phyloP scores from a whole-genome alignment of 1,140 invertebrate genomes.

The Tetranychus urticae region DNA sequence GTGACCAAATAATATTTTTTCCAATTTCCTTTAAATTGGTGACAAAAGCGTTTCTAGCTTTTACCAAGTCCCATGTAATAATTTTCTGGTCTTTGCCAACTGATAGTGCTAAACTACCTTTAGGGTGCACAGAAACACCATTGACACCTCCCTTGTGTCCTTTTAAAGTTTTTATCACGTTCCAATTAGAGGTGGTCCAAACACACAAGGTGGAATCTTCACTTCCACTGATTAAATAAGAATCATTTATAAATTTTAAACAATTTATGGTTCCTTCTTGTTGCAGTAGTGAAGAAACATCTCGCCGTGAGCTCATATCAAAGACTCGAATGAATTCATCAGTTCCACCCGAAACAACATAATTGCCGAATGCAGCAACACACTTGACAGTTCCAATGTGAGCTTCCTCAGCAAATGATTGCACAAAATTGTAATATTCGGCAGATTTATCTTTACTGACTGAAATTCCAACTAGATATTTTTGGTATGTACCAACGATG shows the following conservation, averaged over 20 bases:
- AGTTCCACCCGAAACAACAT: slow-evolving; percentile 56
- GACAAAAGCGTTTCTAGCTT: slow-evolving; percentile 61
- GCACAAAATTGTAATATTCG: slow-evolving; percentile 23
- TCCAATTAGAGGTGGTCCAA: slow-evolving; percentile 56
- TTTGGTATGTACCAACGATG: neutral
- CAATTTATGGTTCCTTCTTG: slow-evolving; percentile 54
- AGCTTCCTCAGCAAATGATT: slow-evolving; percentile 62
- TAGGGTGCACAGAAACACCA: slow-evolving; percentile 41
- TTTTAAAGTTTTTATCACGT: slow-evolving; percentile 21
- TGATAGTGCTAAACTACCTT: slow-evolving; percentile 45
- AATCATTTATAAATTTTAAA: slow-evolving; percentile 44
- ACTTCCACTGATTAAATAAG: slow-evolving; percentile 53
- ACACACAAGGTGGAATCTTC: slow-evolving; percentile 60
- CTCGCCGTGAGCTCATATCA: slow-evolving; percentile 46
- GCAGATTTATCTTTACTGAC: neutral
- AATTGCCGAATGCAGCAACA: slow-evolving; percentile 39
- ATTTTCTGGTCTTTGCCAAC: slow-evolving; percentile 57
- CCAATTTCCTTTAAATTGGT: slow-evolving; percentile 41
- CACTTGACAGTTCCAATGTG: slow-evolving; percentile 52
- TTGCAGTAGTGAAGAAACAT: slow-evolving; percentile 49
- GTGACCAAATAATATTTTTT: slow-evolving; percentile 9
- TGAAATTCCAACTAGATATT: neutral
- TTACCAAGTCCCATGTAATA: slow-evolving; percentile 77
- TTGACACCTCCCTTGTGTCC: slow-evolving; percentile 22
- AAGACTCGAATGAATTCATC: slow-evolving; percentile 71